Evolutionary conservation across 2,113 vertebrate genomes (phyloP).

Genomic region (Turnix velox): DNA sequence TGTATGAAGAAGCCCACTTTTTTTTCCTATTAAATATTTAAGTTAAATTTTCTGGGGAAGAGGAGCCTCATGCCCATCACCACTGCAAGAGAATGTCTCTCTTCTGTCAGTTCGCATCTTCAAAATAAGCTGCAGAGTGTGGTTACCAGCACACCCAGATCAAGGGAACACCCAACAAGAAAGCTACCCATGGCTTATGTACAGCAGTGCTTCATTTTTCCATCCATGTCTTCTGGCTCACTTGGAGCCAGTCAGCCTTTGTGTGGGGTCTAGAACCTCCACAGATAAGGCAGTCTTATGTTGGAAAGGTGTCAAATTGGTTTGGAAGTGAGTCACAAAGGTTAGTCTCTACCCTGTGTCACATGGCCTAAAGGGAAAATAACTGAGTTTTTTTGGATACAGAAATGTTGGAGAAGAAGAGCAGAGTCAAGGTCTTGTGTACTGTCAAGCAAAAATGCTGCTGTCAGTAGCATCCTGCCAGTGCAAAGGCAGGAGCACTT

Average conservation of each 20-base stretch:
- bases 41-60: background rate
- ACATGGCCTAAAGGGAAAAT: background rate
- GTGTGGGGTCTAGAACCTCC: background rate
- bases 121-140: background rate
- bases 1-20: background rate
- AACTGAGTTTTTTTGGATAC: background rate
- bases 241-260: background rate
- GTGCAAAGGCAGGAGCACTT: background rate
- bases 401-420: background rate
- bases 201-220: background rate
- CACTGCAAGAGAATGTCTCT: background rate
- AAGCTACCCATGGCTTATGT: background rate
- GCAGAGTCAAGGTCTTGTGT: background rate
- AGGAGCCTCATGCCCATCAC: background rate
- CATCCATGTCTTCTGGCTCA: background rate
- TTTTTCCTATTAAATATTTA: background rate
- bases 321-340: background rate
- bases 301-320: background rate
- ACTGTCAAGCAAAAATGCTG: background rate
- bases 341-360: background rate
- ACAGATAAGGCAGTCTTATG: background rate
- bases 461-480: background rate
- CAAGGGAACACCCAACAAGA: background rate
- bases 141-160: background rate
- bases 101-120: background rate